Percentiles rank a stretch among this genome's conserved stretches.
Evolutionary conservation across 1,140 invertebrate genomes (phyloP).

Genomic region (Pristionchus pacificus): DNA sequence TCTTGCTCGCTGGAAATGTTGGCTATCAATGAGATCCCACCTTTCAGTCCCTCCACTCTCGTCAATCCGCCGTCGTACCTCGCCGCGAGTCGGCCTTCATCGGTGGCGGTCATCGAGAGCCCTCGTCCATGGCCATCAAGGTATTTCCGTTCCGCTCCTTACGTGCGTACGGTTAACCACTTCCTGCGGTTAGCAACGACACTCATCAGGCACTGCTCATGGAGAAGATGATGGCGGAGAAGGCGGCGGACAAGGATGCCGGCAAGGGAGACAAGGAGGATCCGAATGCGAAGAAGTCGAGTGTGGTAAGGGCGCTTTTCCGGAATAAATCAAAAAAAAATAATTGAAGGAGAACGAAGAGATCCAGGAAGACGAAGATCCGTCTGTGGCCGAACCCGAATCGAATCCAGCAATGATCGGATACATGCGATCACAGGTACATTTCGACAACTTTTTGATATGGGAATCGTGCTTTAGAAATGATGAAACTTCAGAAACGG

Average conservation of each 20-base stretch:
- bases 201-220: constrained; percentile 53
- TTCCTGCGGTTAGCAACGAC: constrained; percentile 12
- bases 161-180: no score
- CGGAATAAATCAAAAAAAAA: no score
- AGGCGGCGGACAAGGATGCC: constrained; percentile 34
- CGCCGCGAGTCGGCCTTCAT: constrained; percentile 49
- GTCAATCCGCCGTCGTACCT: constrained; percentile 33
- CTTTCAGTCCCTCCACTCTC: constrained; percentile 28
- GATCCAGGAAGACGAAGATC: neutral
- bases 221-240: constrained; percentile 50
- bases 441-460: no score
- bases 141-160: neutral
- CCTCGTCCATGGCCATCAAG: constrained; percentile 23
- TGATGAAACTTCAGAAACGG: neutral
- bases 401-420: constrained; percentile 20
- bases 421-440: constrained; percentile 65
- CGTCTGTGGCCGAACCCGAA: neutral
- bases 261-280: constrained; percentile 20
- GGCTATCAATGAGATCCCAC: no score
- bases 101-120: constrained; percentile 21
- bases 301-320: constrained; percentile 22
- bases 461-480: no score
- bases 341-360: neutral
- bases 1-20: no score
- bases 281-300: constrained; percentile 11